A percentile compares a stretch with the other conserved stretches of the same genome.
phyloP scores from a whole-genome alignment of 2,888 invertebrate genomes.

The Gerosis bhagava region DNA sequence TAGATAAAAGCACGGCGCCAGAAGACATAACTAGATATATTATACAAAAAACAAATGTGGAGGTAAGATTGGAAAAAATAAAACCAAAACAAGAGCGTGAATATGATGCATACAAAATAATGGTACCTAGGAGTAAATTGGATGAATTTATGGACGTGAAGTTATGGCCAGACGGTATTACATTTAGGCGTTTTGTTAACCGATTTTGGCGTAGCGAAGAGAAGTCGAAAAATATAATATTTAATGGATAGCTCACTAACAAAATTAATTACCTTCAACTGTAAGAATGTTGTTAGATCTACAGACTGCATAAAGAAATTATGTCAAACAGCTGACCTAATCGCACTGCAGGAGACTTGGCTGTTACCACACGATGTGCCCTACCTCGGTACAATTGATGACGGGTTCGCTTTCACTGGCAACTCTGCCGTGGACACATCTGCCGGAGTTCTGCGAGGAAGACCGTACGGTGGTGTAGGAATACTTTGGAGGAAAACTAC shows the following conservation, averaged over 20 bases:
- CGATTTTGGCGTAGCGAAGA: conserved; percentile 15
- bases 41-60: conserved; percentile 18
- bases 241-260: background rate
- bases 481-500: conserved; percentile 14
- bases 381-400: conserved; percentile 4
- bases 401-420: conserved; percentile 7
- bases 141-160: conserved; percentile 29
- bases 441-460: conserved; percentile 16
- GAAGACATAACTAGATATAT: conserved; percentile 28
- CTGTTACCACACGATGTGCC: conserved; percentile 13
- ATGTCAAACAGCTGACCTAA: background rate
- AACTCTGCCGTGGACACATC: conserved; percentile 16
- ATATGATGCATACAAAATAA: conserved; percentile 31
- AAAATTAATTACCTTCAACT: conserved; percentile 28
- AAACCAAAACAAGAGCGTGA: conserved; percentile 8
- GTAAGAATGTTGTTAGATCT: conserved; percentile 26
- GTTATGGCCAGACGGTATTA: conserved; percentile 32
- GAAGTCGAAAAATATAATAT: background rate
- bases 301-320: background rate
- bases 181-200: conserved; percentile 30
- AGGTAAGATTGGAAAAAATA: conserved; percentile 17
- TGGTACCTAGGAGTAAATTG: conserved; percentile 23
- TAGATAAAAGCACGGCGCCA: conserved; percentile 21
- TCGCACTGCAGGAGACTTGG: conserved; percentile 8
- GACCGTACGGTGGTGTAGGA: conserved; percentile 21